Base-by-base conservation (phyloP, 2,888 invertebrate genomes). In the Chloroclysta siterata region DNA sequence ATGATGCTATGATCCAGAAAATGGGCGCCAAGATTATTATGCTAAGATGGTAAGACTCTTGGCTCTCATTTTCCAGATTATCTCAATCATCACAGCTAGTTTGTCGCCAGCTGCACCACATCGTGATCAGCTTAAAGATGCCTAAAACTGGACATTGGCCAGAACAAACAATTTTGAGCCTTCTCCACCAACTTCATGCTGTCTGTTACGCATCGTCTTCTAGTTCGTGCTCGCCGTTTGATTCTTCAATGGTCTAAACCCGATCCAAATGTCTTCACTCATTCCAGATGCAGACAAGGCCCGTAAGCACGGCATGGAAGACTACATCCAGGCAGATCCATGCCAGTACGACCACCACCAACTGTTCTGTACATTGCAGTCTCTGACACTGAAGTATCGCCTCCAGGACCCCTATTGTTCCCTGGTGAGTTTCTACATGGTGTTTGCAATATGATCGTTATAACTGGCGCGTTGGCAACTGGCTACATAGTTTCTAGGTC, bases 241-340 rank as follows among this genome's bases (percentile, higher is more conserved):
- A 11, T 1, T 39, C 11, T 39, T 39, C 11, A 39, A 8, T 39
- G 10, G 11, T 3, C 36, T 7, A 36, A 36, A 36, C 6, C 36
- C 8, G 2, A 8, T 6, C 36, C 5, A 36, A 36, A 36, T 36
- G 5, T 36, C 17, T 8, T 17, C 17, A 15, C 46, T 42, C 10
- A 13, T 58, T 29, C 2, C 84, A 97, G 98, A 98, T 92, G 97
- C 98, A 53, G 98, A 99, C 84, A 96, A 98, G 84, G 99, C 99
- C 41, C 95, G 98, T 62, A 99, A 99, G 86, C 99, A 99, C 85
- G 99, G 99, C 51, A 98, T 99, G 98, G 99, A 99, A 85, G 99
- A 99, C 90, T 99, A 97, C 87, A 99, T 99, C 76, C 98, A 98
- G 81, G 99, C 99, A n/a, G 99, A 99, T 93, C 99, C 99, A 0